Conservation (phyloP, 2,113 vertebrate genomes). For the Theropithecus gelada region DNA sequence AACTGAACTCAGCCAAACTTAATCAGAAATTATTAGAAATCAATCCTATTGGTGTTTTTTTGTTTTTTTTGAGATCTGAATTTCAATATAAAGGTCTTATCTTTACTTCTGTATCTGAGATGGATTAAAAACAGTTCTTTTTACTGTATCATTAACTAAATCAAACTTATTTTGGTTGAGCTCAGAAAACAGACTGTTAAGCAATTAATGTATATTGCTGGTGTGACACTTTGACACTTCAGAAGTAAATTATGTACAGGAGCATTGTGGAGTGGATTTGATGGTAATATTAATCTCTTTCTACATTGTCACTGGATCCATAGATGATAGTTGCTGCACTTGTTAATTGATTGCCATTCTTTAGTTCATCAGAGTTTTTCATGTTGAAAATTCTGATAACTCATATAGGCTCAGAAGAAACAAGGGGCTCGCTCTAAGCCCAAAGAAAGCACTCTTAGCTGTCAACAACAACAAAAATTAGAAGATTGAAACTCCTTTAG, state of each 20-base stretch:
- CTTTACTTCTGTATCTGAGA: background rate
- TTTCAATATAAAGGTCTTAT: background rate
- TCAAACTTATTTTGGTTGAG: background rate
- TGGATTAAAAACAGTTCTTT: background rate
- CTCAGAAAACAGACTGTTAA: background rate
- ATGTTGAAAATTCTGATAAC: conserved; percentile 24
- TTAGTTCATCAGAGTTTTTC: background rate
- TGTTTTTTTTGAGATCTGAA: background rate
- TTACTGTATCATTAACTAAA: background rate
- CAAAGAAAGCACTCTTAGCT: background rate
- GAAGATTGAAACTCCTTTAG: conserved; percentile 23
- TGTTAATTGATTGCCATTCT: background rate
- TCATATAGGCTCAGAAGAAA: background rate
- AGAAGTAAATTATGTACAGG: background rate
- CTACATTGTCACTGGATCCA: background rate
- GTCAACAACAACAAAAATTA: background rate
- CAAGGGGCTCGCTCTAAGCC: background rate
- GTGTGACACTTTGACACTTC: background rate
- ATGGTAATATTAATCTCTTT: background rate
- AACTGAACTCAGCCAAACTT: background rate
- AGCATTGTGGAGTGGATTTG: background rate
- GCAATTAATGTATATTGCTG: background rate
- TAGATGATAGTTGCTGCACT: background rate
- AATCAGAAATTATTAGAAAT: conserved; percentile 15
- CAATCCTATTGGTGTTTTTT: background rate